These are phyloP conservation scores for Neofelis nebulosa DNA, from an alignment of 2,113 vertebrate species.

Conservation along the genomic window DNA sequence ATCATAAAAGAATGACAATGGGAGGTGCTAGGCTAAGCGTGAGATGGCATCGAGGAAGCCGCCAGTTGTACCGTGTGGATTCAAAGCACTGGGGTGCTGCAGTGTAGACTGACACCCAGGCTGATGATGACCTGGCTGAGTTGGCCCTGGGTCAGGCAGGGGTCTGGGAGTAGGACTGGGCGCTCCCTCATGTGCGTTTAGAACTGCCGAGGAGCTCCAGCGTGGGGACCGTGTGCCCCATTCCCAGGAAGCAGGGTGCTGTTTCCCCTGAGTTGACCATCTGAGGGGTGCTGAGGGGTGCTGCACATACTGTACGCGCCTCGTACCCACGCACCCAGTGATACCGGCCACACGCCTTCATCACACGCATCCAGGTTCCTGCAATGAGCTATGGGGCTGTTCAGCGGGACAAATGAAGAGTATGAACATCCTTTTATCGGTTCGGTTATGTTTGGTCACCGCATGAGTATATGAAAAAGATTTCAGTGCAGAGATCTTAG, in stretches of 20 bases:
- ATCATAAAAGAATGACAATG: not conserved
- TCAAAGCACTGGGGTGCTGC: not conserved
- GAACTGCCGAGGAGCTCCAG: not conserved
- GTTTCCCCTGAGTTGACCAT: slow-evolving; percentile 10
- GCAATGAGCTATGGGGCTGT: not conserved
- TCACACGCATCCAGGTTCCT: not conserved
- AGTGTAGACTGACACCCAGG: fast-evolving
- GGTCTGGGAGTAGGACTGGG: not conserved
- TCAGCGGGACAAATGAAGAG: not conserved
- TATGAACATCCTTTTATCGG: not conserved
- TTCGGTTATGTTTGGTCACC: not conserved
- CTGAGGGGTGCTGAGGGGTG: not conserved
- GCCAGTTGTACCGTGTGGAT: fast-evolving
- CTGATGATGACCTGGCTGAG: not conserved
- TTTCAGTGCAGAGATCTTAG: not conserved
- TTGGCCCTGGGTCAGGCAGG: not conserved
- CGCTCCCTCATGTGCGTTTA: not conserved
- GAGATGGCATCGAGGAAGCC: not conserved
- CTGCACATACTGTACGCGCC: not conserved
- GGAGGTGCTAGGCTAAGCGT: not conserved
- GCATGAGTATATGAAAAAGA: not conserved
- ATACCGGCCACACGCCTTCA: not conserved
- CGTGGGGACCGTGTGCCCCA: not conserved
- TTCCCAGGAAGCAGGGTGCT: not conserved
- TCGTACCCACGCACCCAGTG: no score